Conservation (phyloP, 2,797 vertebrate genomes). For the Falco biarmicus region DNA sequence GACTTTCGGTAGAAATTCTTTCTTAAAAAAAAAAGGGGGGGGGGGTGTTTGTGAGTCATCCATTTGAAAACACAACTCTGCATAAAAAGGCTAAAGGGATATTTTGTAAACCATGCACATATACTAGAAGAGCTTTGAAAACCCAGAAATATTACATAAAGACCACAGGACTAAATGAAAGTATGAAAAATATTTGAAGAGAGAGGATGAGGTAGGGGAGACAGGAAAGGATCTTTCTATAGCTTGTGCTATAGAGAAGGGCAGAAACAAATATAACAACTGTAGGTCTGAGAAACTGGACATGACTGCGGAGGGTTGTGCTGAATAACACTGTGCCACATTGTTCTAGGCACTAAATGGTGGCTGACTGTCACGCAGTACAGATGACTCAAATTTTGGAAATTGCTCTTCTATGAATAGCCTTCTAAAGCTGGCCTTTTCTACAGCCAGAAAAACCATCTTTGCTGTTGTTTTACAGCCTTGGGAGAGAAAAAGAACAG, state of each 20-base stretch:
- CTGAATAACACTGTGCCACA: background rate
- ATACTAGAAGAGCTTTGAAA: constrained; percentile 13
- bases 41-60: constrained; percentile 23
- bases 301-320: background rate
- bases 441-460: background rate
- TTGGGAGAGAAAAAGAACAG: background rate
- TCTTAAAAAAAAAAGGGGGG: background rate
- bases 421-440: background rate
- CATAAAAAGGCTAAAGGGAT: background rate
- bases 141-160: constrained; percentile 6
- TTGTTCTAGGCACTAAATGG: background rate
- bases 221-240: background rate
- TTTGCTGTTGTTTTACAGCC: background rate
- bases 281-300: background rate
- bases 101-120: background rate
- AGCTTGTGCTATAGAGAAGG: background rate
- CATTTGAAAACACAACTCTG: constrained; percentile 20
- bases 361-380: background rate
- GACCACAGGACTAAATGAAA: constrained; percentile 42
- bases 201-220: background rate
- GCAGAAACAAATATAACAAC: background rate
- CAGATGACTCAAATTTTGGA: constrained; percentile 39
- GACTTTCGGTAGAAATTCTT: background rate
- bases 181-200: constrained; percentile 41
- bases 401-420: constrained; percentile 27